Evolutionary conservation across 2,797 vertebrate genomes (phyloP), one percentile per base, ranked within the genome.

Genomic region (Rhinophrynus dorsalis): DNA sequence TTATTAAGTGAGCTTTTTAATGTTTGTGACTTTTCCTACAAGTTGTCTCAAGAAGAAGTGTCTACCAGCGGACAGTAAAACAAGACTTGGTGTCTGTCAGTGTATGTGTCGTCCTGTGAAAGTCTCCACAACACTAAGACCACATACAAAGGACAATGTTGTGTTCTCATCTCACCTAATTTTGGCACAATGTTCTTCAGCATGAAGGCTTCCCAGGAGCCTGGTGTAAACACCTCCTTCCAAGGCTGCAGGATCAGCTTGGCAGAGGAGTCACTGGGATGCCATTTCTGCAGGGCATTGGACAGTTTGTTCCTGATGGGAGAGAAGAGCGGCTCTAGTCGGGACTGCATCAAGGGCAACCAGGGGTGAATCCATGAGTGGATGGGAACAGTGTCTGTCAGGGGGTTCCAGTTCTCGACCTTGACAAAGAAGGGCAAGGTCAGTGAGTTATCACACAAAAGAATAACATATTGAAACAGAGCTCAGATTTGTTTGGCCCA

Each of bases 121-220:
- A n/a, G n/a, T n/a, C n/a, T n/a, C n/a, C n/a, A n/a, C n/a, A n/a
- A n/a, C n/a, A n/a, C n/a, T n/a, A n/a, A n/a, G n/a, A n/a, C n/a
- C n/a, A n/a, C n/a, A n/a, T n/a, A n/a, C n/a, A n/a, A n/a, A n/a
- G n/a, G n/a, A n/a, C n/a, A n/a, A n/a, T n/a, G n/a, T n/a, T n/a
- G n/a, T n/a, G n/a, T n/a, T n/a, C n/a, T n/a, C n/a, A 44, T 2
- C 92, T 77, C 76, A 99, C 97, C 96, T 26, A 99, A 85, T 60
- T 99, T 99, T 15, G 97, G 97, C 68, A 96, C 94, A 0, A 99
- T 98, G 83, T 99, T 98, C 84, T 97, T 99, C 78, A 98, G 89
- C 96, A 98, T 97, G 85, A 99, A 99, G 2, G 97, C 96, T 78
- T 99, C 97, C 97, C 97, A 99, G 0, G 96, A 97, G 2, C 97